phyloP scores from a whole-genome alignment of 2,797 vertebrate genomes.

The Typhlichthys eigenmanni region DNA sequence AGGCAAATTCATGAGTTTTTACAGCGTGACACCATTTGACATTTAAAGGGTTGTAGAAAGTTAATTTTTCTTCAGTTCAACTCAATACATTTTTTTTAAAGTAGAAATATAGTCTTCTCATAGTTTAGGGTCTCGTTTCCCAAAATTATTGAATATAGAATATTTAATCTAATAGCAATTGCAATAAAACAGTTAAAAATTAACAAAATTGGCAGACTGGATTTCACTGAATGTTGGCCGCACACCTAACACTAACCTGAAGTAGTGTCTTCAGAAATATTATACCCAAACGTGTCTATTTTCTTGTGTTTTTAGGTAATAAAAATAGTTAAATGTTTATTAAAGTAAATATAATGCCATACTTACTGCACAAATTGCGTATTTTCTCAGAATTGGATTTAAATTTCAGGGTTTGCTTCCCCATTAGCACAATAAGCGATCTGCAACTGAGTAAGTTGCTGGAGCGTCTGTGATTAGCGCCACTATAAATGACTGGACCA shows the following conservation, averaged over 20 bases:
- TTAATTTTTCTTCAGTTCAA: conserved; percentile 26
- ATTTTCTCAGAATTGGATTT: conserved; percentile 9
- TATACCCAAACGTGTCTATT: background rate
- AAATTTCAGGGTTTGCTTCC: conserved; percentile 14
- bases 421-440: conserved; percentile 22
- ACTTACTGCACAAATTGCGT: background rate
- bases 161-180: conserved; percentile 18
- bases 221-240: too few relatives aligned
- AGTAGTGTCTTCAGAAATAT: background rate
- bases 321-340: conserved; percentile 7
- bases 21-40: conserved; percentile 35
- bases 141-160: conserved; percentile 28
- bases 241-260: too few relatives aligned
- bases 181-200: conserved; percentile 13
- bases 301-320: background rate
- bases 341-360: background rate
- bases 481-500: conserved; percentile 18
- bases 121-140: conserved; percentile 38
- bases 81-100: conserved; percentile 42
- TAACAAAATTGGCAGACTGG: background rate
- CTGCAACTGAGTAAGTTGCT: conserved; percentile 19
- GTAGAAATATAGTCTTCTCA: conserved; percentile 60
- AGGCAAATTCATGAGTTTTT: conserved; percentile 49
- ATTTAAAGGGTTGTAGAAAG: conserved; percentile 61
- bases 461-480: conserved; percentile 31